Percentiles rank a stretch among this genome's conserved stretches.
Conservation (phyloP, 1,140 invertebrate species). For the Elymnias hypermnestra region DNA sequence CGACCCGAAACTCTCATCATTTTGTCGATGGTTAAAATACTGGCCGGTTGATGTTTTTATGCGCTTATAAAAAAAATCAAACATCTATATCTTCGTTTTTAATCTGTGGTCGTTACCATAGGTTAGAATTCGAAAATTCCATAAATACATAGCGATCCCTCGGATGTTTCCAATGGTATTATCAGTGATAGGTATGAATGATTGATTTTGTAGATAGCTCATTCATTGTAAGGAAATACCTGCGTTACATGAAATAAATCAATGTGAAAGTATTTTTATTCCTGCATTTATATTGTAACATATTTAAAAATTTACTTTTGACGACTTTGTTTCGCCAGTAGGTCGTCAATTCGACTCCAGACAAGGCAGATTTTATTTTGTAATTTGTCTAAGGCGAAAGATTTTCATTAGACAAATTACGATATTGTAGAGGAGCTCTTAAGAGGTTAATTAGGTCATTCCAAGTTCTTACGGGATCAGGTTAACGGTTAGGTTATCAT, state of each 20-base stretch:
- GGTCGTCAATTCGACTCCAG: too few species aligned
- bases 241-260: constrained; percentile 1
- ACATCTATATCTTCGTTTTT: constrained; percentile 18
- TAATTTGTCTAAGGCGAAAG: too few species aligned
- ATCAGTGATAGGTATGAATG: constrained; percentile 11
- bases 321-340: too few species aligned
- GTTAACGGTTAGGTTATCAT: too few species aligned
- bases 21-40: constrained; percentile 56
- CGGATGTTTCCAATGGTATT: constrained; percentile 6
- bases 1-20: constrained; percentile 36
- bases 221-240: background rate
- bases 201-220: constrained; percentile 14
- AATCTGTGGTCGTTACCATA: constrained; percentile 33
- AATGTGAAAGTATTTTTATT: background rate
- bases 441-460: too few species aligned
- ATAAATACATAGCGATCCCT: constrained; percentile 4
- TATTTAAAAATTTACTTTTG: too few species aligned
- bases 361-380: too few species aligned
- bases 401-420: too few species aligned
- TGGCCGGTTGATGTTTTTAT: constrained; percentile 46
- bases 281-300: too few species aligned
- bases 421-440: too few species aligned
- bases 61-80: constrained; percentile 31
- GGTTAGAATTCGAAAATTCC: constrained; percentile 7
- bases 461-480: too few species aligned